Base-by-base conservation (phyloP, 2,113 vertebrate species). In the Sinocyclocheilus rhinocerous region DNA sequence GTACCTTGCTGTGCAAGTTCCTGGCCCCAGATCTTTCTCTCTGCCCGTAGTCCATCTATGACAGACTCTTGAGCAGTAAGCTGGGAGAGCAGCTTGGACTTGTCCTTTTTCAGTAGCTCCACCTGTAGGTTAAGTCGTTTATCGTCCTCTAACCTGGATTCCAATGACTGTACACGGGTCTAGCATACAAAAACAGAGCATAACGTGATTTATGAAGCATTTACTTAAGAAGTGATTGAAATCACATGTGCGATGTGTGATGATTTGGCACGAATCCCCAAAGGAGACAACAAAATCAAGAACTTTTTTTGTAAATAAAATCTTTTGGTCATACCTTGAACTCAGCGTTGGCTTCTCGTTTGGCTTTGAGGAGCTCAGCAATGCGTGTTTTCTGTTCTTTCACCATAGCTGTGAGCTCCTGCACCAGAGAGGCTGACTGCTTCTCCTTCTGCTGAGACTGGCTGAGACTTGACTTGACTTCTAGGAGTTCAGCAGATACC, bases 1-100 rank as follows among this genome's bases (percentile, higher is more conserved):
- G 76, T 78, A 99, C 98, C 97, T 90, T 98, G 98, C 88, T 97
- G 95, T 88, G 97, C 97, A 81, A 99, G 92, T 88, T 99, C 98
- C 67, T 98, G 96, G 52, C 97, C 97, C 98, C 97, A 99, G 89
- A 98, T 94, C 94, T 94, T 97, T 91, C 97, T 97, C 95, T 99
- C 97, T 81, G 96, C 95, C 91, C 96, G 94, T 90, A 99, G 95
- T 63, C 97, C 98, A 83, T 99, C 96, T 88, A 99, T 97, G 73
- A 99, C 93, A 0, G 97, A 98, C 87, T 99, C 97, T 89, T 99
- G 98, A 65, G 97, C 97, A 39, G 96, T 95, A 85, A 99, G 94
- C 89, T 99, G 97, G 50, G 97, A 97, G 87, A 96, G 85, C 83
- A 99, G 95, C 77, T 95, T 95, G 2, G 91, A 90, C 90, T 97